Evolutionary conservation across 2,797 vertebrate species (phyloP).

Genomic region (Petrocephalus schoutedeni): DNA sequence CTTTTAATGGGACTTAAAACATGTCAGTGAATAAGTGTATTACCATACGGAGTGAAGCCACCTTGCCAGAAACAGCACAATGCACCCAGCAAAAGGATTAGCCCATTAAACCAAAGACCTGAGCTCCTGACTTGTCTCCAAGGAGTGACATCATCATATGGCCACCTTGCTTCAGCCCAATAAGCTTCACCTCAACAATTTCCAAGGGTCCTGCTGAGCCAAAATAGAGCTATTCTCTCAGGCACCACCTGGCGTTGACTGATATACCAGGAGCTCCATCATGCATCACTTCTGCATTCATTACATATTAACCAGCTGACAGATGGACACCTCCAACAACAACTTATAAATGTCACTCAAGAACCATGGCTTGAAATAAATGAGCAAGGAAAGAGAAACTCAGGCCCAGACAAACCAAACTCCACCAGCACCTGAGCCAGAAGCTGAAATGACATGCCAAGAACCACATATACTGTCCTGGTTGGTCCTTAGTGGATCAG

Average conservation of each 20-base stretch:
- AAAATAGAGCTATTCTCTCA: conserved; percentile 33
- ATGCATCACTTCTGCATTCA: conserved; percentile 36
- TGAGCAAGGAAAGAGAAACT: conserved; percentile 18
- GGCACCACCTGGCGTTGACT: conserved; percentile 41
- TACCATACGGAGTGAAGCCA: background rate
- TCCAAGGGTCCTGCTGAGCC: conserved; percentile 27
- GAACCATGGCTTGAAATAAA: background rate
- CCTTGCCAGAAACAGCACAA: background rate
- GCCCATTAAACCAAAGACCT: conserved; percentile 8
- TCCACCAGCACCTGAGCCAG: background rate
- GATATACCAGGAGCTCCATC: conserved; percentile 27
- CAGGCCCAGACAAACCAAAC: background rate
- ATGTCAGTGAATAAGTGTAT: conserved; percentile 23
- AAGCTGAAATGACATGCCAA: background rate
- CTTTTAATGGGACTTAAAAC: background rate
- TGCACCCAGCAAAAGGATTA: background rate
- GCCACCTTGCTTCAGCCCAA: background rate
- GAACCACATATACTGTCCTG: background rate
- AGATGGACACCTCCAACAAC: conserved; percentile 23
- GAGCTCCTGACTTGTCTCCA: background rate
- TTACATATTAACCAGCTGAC: conserved; percentile 38
- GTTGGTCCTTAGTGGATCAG: background rate
- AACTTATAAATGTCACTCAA: background rate
- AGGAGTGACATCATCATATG: background rate
- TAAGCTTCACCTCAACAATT: background rate